Base-by-base conservation (phyloP, 2,888 invertebrate genomes). In the Bimastos eiseni region DNA sequence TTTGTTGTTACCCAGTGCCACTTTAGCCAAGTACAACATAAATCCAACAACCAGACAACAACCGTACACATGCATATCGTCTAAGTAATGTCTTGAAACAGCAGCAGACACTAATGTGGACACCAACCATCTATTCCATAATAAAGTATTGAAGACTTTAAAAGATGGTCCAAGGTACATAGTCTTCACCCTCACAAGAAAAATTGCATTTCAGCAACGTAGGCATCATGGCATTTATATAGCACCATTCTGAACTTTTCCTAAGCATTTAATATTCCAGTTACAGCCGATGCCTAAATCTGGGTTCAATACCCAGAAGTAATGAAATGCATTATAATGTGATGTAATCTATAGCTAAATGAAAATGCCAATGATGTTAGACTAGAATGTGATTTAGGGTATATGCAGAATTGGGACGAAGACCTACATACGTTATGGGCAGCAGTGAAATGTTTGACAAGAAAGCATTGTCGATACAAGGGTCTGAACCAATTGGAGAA, bases 11-110 rank as follows among this genome's bases (percentile, higher is more conserved):
- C 70, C 70, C 70, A 70, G 70, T 30, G 70, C 70, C 70, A 70
- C 70, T 70, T 70, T 70, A n/a, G 13, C 70, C 30, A 70, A 30
- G n/a, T 30, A 30, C 70, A 70, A 70, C 70, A 70, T 30, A n/a
- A 49, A 70, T 70, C 70, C 70, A 70, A 70, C 70, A 70, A 70
- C 70, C 70, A 70, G 30, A n/a, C n/a, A 70, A n/a, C 70, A 70
- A 11, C 70, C 70, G 30, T 70, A n/a, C 30, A 70, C 30, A 15
- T 49, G 49, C 5, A 21, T 49, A 49, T 49, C 24, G 11, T n/a
- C 70, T 13, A 70, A 70, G 70, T 70, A 30, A 70, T 70, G n/a
- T 70, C 70, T 70, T 70, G 30, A n/a, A 70, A 70, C 70, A 70
- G 70, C 70, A 70, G 70, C 6, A 55, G 55, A 55, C 55, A 55